Evolutionary conservation across 92 coral and sea anemone genomes (phyloP).

Genomic region (Zoanthus gigantus): DNA sequence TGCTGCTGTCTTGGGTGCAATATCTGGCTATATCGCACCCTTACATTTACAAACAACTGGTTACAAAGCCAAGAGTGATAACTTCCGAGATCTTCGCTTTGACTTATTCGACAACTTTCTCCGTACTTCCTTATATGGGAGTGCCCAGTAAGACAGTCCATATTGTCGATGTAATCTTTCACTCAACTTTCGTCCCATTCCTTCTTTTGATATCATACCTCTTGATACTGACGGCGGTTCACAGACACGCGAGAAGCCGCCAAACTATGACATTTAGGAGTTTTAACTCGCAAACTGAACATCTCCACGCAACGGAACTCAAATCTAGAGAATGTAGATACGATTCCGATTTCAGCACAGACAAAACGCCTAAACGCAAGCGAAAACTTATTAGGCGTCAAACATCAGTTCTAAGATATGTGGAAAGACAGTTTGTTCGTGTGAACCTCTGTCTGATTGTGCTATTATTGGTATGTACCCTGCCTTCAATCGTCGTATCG

Average conservation of each 20-base stretch:
- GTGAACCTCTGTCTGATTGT: constrained; percentile 34
- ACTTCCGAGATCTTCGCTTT: constrained; percentile 17
- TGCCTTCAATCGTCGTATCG: constrained; percentile 49
- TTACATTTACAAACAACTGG: constrained; percentile 28
- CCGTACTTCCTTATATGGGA: constrained; percentile 41
- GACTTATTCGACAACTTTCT: constrained; percentile 42
- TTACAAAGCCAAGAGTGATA: constrained; percentile 39
- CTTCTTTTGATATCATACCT: constrained; percentile 43
- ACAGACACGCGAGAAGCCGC: constrained; percentile 45
- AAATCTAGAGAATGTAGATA: neutral
- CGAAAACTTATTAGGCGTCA: neutral
- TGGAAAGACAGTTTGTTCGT: constrained; percentile 54
- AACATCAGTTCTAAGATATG: neutral
- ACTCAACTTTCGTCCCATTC: constrained; percentile 50
- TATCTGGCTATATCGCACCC: constrained; percentile 53
- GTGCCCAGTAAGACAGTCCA: constrained; percentile 12
- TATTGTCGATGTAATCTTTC: constrained; percentile 36
- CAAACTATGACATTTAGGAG: neutral
- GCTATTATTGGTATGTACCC: constrained; percentile 43
- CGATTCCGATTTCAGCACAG: neutral
- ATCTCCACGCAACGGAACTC: neutral
- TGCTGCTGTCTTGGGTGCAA: constrained; percentile 50
- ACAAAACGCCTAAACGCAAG: neutral
- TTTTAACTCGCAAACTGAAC: neutral
- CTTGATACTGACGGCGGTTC: constrained; percentile 21